Conservation (phyloP, 2,113 vertebrate species). For the Dasyornis broadbenti region DNA sequence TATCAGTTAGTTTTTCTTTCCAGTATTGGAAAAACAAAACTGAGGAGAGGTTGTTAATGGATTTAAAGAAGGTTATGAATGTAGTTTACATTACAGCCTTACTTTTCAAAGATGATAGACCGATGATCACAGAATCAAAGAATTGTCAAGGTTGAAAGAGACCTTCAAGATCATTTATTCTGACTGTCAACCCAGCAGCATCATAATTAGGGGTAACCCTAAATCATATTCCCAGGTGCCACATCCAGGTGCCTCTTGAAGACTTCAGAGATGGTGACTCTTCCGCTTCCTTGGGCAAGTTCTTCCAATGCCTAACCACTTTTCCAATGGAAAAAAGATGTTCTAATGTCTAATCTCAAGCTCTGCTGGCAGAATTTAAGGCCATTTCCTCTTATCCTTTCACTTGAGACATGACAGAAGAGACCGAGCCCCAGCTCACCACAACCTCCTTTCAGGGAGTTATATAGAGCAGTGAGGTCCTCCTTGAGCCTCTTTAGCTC, state of each 20-base stretch:
- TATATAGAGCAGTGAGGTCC: background rate
- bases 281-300: background rate
- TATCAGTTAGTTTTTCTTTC: background rate
- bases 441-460: background rate
- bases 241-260: background rate
- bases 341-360: background rate
- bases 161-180: background rate
- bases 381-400: background rate
- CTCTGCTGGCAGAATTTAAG: background rate
- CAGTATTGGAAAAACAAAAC: background rate
- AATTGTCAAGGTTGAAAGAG: background rate
- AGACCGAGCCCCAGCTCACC: background rate
- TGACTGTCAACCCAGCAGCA: background rate
- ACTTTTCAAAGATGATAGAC: background rate
- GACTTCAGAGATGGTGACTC: background rate
- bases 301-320: background rate
- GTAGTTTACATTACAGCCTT: background rate
- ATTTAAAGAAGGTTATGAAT: background rate
- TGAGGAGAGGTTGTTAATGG: background rate
- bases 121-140: background rate
- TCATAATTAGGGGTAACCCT: too few relatives aligned
- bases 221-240: background rate
- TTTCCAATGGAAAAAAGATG: background rate
- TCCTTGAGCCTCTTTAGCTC: background rate
- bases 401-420: background rate